Evolutionary conservation across 1,140 invertebrate genomes (phyloP), one percentile per base, ranked within the genome.

Genomic region (Cataglyphis hispanica): DNA sequence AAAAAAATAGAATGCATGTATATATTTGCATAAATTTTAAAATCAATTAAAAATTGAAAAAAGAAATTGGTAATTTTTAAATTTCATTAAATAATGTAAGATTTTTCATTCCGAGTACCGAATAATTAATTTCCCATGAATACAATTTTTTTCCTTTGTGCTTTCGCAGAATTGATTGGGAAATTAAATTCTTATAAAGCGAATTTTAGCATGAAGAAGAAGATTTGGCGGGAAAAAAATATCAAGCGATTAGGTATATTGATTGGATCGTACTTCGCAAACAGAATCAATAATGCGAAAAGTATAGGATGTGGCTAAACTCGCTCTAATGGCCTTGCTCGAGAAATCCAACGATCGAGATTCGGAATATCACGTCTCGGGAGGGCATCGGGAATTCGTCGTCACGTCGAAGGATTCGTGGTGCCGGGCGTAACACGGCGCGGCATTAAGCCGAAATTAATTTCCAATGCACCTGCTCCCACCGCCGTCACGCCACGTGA

Each of bases 371-470:
- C 78, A 83, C 78, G 78, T 83, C 78, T 83, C 78, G 67, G 46
- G 46, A 43, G 31, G 72, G 40, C 70, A 84, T 84, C 72, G 81
- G 58, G 61, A 77, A 84, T 84, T 84, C 81, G 46, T 84, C 81
- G 72, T 84, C 84, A 77, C 74, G 75, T 78, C 74, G 84, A 60
- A 46, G 74, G 84, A 84, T 84, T 77, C 84, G 84, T 75, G 76
- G n/a, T 63, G 75, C 25, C 40, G 60, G 60, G 27, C 66, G 63
- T 25, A 63, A 43, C 31, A 11, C 63, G 76, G 27, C 76, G 61
- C 46, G 70, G 78, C 67, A 86, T 84, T 86, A 89, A 92, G 87
- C 90, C 67, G 88, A 93, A 92, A 92, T 93, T 93, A 93, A 93
- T 93, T 93, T 92, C 83, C 87, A 91, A 89, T 89, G 88, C 92